These are phyloP conservation scores for Heliopora coerulea DNA, from an alignment of 92 coral and sea anemone species.

Conservation along the genomic window DNA sequence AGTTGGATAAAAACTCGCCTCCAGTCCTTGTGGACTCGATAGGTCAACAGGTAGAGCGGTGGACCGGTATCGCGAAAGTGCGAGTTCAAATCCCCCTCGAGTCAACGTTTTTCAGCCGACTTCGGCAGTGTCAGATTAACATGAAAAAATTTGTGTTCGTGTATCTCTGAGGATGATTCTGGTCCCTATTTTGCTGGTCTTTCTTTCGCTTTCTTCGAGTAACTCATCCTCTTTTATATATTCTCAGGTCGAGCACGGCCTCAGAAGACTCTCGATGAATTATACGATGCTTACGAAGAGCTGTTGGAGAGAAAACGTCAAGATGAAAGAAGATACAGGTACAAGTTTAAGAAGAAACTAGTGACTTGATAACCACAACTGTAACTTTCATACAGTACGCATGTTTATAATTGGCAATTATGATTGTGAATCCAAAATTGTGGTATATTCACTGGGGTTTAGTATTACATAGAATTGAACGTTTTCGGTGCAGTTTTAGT, in stretches of 20 bases:
- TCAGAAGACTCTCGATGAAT: conserved; percentile 25
- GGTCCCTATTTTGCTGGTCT: not conserved
- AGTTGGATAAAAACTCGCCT: too few relatives aligned
- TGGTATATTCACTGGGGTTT: too few relatives aligned
- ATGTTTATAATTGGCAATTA: not conserved
- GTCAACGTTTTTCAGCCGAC: not conserved
- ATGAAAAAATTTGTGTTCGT: too few relatives aligned
- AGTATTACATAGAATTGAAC: too few relatives aligned
- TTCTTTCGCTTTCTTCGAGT: not conserved
- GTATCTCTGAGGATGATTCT: too few relatives aligned
- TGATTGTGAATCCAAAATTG: too few relatives aligned
- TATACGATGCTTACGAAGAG: conserved; percentile 69
- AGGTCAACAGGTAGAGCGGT: too few relatives aligned
- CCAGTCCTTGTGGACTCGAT: too few relatives aligned
- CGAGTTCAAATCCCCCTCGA: too few relatives aligned
- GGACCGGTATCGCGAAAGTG: too few relatives aligned
- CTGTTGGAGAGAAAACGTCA: conserved; percentile 76
- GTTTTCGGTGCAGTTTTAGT: too few relatives aligned
- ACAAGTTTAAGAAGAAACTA: not conserved
- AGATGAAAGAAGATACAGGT: conserved; percentile 91
- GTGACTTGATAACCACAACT: not conserved
- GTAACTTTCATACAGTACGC: not conserved
- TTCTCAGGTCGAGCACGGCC: not conserved
- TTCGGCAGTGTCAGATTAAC: not conserved
- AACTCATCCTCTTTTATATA: too few relatives aligned